Evolutionary conservation across 2,113 vertebrate species (phyloP).

Genomic region (Pungitius pungitius): DNA sequence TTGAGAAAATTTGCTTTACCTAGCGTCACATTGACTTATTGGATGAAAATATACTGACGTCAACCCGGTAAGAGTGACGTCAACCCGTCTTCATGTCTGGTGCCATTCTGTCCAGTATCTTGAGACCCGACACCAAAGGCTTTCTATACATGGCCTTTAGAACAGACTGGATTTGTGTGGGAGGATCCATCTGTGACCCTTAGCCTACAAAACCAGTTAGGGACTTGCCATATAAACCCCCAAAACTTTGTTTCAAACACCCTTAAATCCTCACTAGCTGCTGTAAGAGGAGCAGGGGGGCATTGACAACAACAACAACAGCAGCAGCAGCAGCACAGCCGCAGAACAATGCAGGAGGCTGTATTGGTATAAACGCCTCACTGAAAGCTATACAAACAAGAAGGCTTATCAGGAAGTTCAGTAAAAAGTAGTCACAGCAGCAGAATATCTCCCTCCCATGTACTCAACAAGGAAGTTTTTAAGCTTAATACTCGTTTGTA

Average conservation of each 20-base stretch:
- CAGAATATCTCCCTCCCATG: neutral
- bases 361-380: neutral
- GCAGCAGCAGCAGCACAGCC: too few relatives aligned
- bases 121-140: slow-evolving; percentile 65
- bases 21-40: neutral
- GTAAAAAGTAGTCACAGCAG: neutral
- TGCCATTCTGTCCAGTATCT: slow-evolving; percentile 67
- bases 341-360: neutral
- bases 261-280: slow-evolving; percentile 28
- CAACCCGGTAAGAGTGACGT: slow-evolving; percentile 9
- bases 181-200: slow-evolving; percentile 52
- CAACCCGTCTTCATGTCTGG: slow-evolving; percentile 26
- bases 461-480: neutral
- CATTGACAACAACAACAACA: slow-evolving; percentile 3
- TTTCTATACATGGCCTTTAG: slow-evolving; percentile 62
- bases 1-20: neutral
- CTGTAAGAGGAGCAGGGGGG: neutral
- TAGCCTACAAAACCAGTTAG: slow-evolving; percentile 57
- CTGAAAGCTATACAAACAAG: slow-evolving; percentile 6
- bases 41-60: slow-evolving; percentile 22
- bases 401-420: slow-evolving; percentile 14
- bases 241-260: slow-evolving; percentile 17
- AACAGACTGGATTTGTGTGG: slow-evolving; percentile 48
- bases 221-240: slow-evolving; percentile 30
- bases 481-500: slow-evolving; percentile 6